Evolutionary conservation across 1,140 invertebrate species (phyloP), one percentile per base, ranked within the genome.

Genomic region (Nixonia krombeini): DNA sequence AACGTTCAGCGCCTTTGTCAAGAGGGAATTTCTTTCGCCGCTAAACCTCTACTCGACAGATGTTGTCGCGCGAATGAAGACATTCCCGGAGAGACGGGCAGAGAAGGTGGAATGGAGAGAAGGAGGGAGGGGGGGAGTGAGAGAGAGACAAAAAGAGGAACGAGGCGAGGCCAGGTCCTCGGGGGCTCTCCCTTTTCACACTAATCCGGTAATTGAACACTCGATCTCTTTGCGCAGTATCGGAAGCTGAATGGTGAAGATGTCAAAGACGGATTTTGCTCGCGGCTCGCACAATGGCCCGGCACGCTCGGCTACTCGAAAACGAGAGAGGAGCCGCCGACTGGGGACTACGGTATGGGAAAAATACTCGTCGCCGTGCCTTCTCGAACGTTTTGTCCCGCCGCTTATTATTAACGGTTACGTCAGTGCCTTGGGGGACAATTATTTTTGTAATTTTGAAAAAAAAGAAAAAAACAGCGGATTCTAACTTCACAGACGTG

Each of bases 131-230:
- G n/a, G 4, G 9, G 29, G n/a, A 33, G 29, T 12, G 29, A 33
- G 29, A 33, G 29, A 10, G n/a, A n/a, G n/a, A n/a, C n/a, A 33
- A 9, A 33, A 9, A 33, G 29, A 28, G 5, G 26, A 28, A 28
- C 5, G n/a, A 5, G 5, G 26, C 5, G 26, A 5, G 26, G n/a
- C n/a, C 29, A 9, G 58, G 51, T 47, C 58, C 40, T 59, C 50
- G 40, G 41, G 35, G 28, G 17, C 26, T 46, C 25, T 59, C 52
- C 51, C 42, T 57, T 56, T 53, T 29, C 51, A 37, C 50, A 38
- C 44, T 75, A 74, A 74, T 72, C 66, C 64, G 46, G 49, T 69
- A 75, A 67, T 74, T 66, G 65, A 64, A 62, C 46, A 55, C 42
- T 45, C 26, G 42, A 65, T 61, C 64, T 64, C 56, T 59, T 45